Evolutionary conservation across 2,113 vertebrate genomes (phyloP), one percentile per base, ranked within the genome.

Genomic region (Pipa parva): DNA sequence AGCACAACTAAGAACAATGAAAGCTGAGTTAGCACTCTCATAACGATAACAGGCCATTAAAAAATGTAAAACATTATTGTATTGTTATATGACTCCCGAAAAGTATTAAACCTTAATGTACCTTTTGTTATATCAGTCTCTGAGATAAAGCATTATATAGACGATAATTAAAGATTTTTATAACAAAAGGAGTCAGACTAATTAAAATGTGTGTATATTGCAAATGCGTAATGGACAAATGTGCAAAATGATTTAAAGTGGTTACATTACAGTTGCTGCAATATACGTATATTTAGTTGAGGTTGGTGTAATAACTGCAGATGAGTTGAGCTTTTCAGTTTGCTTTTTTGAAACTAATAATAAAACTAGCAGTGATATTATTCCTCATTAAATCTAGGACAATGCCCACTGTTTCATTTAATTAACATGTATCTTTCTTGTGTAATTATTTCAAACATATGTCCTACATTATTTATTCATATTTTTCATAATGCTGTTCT

Each of bases 401-500:
- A 33, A 27, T 59, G 15, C 6, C 31, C 42, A 67, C 55, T 50
- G 37, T 58, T 59, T 59, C 25, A 11, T 45, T 45, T 65, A 65
- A 65, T 65, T 33, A 56, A 56, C 24, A 36, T 65, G 51, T 46
- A 25, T n/a, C n/a, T 60, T 56, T 29, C 25, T 45, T 21, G 63
- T 42, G 39, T 56, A 55, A 56, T 48, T 46, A 48, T 67, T 25
- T 25, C 13, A 67, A 21, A 28, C 27, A 48, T 48, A 18, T n/a
- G n/a, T n/a, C n/a, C n/a, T n/a, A n/a, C n/a, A n/a, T n/a, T n/a
- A n/a, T n/a, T n/a, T n/a, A n/a, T n/a, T n/a, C n/a, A n/a, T n/a
- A n/a, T n/a, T n/a, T n/a, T n/a, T n/a, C n/a, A n/a, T n/a, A n/a
- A n/a, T n/a, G n/a, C n/a, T n/a, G n/a, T n/a, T n/a, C n/a, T n/a